Percentiles rank a stretch among this genome's conserved stretches.
These are phyloP conservation scores for Meteorus cinctellus DNA, from an alignment of 2,888 invertebrate species.

Conservation along the genomic window DNA sequence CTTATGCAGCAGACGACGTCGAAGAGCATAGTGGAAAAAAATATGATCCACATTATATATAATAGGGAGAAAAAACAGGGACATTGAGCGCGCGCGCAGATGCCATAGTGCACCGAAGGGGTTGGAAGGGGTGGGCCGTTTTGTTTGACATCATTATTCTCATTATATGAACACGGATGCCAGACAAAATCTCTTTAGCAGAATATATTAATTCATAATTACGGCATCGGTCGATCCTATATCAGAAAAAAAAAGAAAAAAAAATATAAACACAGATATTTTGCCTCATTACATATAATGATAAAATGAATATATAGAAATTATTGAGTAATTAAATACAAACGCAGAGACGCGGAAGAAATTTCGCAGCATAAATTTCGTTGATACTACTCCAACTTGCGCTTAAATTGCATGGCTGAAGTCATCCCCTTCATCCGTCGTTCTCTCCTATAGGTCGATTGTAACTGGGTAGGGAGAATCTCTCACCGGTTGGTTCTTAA, in stretches of 20 bases:
- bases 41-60: neutral
- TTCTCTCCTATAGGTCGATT: slow-evolving; percentile 19
- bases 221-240: neutral
- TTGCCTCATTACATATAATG: neutral
- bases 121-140: slow-evolving; percentile 58
- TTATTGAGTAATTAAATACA: neutral
- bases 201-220: slow-evolving; percentile 2
- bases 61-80: slow-evolving; percentile 27
- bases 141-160: slow-evolving; percentile 69
- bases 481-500: slow-evolving; percentile 57
- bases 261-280: neutral
- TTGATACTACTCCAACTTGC: slow-evolving; percentile 36
- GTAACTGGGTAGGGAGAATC: slow-evolving; percentile 49
- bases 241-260: neutral
- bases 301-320: neutral
- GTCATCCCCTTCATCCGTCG: slow-evolving; percentile 34
- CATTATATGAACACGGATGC: slow-evolving; percentile 38
- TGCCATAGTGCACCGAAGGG: slow-evolving; percentile 55
- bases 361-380: slow-evolving; percentile 43
- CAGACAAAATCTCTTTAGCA: neutral
- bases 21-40: slow-evolving; percentile 47
- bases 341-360: neutral
- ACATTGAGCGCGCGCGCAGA: slow-evolving; percentile 57
- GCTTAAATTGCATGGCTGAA: slow-evolving; percentile 34
- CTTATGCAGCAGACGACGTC: slow-evolving; percentile 44